A percentile compares a stretch with the other conserved stretches of the same genome.
phyloP scores from a whole-genome alignment of 2,888 invertebrate genomes.

The Odontothrips loti region DNA sequence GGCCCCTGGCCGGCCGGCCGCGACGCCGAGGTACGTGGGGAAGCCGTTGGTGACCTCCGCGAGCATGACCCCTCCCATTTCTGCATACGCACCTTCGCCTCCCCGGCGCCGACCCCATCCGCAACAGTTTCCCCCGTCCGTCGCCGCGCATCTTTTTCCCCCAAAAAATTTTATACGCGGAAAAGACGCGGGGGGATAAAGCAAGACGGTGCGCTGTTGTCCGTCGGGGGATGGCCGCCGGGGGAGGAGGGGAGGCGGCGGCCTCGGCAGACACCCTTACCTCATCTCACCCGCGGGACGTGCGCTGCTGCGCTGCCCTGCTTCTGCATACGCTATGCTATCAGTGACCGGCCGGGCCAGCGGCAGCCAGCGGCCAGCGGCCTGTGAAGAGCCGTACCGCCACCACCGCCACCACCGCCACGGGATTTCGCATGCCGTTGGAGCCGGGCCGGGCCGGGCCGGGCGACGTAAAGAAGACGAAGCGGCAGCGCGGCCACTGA shows the following conservation, averaged over 20 bases:
- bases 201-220: background rate
- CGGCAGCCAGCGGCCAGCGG: background rate
- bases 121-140: conserved; percentile 31
- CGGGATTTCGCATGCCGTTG: conserved; percentile 12
- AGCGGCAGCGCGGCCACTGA: background rate
- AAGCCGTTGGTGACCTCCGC: conserved; percentile 3
- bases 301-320: background rate
- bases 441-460: background rate
- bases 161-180: conserved; percentile 5
- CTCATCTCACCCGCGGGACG: background rate
- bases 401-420: background rate
- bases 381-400: background rate
- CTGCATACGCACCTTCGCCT: conserved; percentile 11
- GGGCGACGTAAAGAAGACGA: background rate
- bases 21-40: too few species aligned
- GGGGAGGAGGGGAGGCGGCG: too few species aligned
- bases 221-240: background rate
- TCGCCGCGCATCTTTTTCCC: conserved; percentile 28
- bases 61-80: background rate
- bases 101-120: conserved; percentile 27
- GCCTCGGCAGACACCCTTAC: too few species aligned
- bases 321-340: background rate
- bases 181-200: background rate
- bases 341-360: background rate
- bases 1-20: too few species aligned